Percentiles rank a stretch among this genome's conserved stretches.
Evolutionary conservation across 2,797 vertebrate species (phyloP).

Genomic region (Ctenosaura bakeri): DNA sequence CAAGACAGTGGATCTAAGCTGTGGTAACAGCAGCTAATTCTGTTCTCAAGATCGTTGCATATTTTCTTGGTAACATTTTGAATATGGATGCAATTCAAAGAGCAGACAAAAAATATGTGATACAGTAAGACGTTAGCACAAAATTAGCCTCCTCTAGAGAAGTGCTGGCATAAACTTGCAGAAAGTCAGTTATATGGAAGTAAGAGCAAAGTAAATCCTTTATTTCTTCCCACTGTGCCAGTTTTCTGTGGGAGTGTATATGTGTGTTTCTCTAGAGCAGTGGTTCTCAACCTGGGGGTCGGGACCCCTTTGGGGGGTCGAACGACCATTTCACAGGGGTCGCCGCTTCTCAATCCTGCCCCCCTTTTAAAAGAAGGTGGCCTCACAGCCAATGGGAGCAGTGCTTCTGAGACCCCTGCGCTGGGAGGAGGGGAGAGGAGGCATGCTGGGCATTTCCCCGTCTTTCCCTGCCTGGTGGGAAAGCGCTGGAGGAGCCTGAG

Average conservation of each 20-base stretch:
- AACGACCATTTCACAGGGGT: no score
- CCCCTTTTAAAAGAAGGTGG: no score
- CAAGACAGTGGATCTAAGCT: no score
- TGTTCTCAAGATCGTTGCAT: background rate
- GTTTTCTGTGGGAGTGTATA: background rate
- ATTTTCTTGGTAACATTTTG: background rate
- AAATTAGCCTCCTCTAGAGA: background rate
- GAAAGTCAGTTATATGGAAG: background rate
- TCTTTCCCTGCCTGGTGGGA: no score
- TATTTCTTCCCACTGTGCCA: background rate
- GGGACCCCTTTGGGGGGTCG: no score
- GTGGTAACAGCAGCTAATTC: background rate
- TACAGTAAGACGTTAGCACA: background rate
- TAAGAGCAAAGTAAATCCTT: background rate
- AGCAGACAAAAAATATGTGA: background rate
- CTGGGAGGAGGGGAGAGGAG: no score
- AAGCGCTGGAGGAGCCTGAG: no score
- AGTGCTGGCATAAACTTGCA: background rate
- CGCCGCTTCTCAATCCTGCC: no score
- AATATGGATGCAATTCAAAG: background rate
- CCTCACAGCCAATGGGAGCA: no score
- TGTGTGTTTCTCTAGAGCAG: background rate
- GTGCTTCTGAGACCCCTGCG: no score
- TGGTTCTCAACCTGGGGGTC: no score
- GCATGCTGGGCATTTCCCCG: no score